A percentile compares a stretch with the other conserved stretches of the same genome.
These are phyloP conservation scores for Drosophila parabipectinata DNA, from an alignment of 1,140 invertebrate species.

Conservation along the genomic window DNA sequence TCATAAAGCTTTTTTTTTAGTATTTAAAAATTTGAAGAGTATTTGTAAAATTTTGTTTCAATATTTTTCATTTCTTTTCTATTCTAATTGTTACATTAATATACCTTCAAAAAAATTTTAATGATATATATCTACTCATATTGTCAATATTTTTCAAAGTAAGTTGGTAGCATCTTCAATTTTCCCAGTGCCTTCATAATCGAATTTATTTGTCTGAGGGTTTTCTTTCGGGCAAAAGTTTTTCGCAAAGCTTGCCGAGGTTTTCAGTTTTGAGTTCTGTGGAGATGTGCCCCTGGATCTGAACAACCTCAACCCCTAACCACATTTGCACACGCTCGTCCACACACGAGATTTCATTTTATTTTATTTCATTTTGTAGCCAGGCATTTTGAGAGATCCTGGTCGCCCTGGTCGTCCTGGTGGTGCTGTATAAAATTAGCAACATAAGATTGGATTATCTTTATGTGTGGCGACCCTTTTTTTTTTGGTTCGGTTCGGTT, in stretches of 20 bases:
- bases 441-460: slow-evolving; percentile 82
- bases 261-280: slow-evolving; percentile 55
- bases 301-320: slow-evolving; percentile 41
- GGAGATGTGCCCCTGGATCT: background rate
- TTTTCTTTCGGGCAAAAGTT: slow-evolving; percentile 65
- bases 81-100: too few species aligned
- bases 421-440: slow-evolving; percentile 79
- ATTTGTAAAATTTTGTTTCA: too few species aligned
- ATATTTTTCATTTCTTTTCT: too few species aligned
- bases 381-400: slow-evolving; percentile 30
- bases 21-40: too few species aligned
- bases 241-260: slow-evolving; percentile 62
- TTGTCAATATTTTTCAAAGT: background rate
- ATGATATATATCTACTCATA: too few species aligned
- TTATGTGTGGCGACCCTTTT: slow-evolving; percentile 53
- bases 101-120: too few species aligned
- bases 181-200: slow-evolving; percentile 56
- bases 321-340: slow-evolving; percentile 71
- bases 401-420: slow-evolving; percentile 3
- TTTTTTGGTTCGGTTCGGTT: slow-evolving; percentile 7
- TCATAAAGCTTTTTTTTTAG: too few species aligned
- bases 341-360: slow-evolving; percentile 72
- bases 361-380: slow-evolving; percentile 67
- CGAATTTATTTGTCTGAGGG: slow-evolving; percentile 77
- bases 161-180: background rate